Conservation (phyloP, 2,113 vertebrate species). For the Scomber scombrus region DNA sequence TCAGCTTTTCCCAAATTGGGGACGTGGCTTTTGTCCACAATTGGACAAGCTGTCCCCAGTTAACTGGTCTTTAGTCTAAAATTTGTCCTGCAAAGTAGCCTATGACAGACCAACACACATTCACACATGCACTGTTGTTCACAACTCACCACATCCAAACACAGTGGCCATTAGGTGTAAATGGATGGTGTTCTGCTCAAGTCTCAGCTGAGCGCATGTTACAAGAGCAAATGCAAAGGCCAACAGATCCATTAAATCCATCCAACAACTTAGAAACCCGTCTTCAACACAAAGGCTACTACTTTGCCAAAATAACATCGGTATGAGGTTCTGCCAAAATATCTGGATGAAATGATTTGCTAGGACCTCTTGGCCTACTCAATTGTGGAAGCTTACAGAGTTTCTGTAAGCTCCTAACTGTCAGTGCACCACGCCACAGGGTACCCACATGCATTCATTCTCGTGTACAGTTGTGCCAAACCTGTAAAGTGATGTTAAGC, state of each 20-base stretch:
- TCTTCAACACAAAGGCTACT: constrained; percentile 32
- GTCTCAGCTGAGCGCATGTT: constrained; percentile 73
- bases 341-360: too few relatives aligned
- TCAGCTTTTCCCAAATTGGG: too few relatives aligned
- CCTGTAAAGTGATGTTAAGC: too few relatives aligned
- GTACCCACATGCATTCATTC: too few relatives aligned
- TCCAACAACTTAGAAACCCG: constrained; percentile 48
- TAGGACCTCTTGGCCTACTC: too few relatives aligned
- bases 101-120: not conserved
- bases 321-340: constrained; percentile 27
- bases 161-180: constrained; percentile 79
- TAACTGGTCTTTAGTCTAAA: too few relatives aligned
- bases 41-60: too few relatives aligned
- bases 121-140: constrained; percentile 52
- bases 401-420: too few relatives aligned
- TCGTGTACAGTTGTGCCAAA: too few relatives aligned
- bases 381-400: too few relatives aligned
- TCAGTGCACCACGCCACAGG: too few relatives aligned
- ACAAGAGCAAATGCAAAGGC: constrained; percentile 71
- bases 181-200: constrained; percentile 75
- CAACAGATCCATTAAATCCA: constrained; percentile 74
- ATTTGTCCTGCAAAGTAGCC: constrained; percentile 80
- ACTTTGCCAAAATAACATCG: constrained; percentile 31
- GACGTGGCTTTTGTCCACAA: too few relatives aligned
- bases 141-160: constrained; percentile 78